Percentiles rank a stretch among this genome's conserved stretches.
phyloP scores from a whole-genome alignment of 2,113 vertebrate species.

The Scomber colias region DNA sequence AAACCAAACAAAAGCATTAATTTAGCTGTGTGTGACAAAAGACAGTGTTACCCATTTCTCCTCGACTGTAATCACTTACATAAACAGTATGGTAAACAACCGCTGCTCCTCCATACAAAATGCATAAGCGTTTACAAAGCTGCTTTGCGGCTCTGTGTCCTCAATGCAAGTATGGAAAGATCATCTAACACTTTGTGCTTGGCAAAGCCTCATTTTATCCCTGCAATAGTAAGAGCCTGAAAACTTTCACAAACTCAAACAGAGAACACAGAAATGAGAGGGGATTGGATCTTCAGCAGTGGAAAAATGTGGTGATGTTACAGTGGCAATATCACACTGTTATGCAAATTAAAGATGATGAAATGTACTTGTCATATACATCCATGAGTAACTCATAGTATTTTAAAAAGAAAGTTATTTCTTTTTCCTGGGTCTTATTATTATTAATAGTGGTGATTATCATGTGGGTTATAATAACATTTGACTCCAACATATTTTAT shows the following conservation, averaged over 20 bases:
- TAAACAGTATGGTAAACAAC: neutral
- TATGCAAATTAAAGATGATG: conserved; percentile 1
- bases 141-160: neutral
- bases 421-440: neutral
- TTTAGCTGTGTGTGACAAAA: neutral
- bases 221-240: neutral
- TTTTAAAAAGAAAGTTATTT: neutral
- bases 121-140: neutral
- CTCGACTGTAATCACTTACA: neutral
- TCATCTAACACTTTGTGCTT: neutral
- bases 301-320: conserved; percentile 4
- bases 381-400: neutral
- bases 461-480: neutral
- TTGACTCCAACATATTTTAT: neutral
- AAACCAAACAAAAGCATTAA: neutral
- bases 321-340: conserved; percentile 5
- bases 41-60: neutral
- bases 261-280: neutral
- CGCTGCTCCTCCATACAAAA: neutral
- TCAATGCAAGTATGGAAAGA: neutral
- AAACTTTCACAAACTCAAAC: neutral
- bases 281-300: neutral
- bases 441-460: neutral
- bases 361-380: neutral
- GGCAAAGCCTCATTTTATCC: conserved; percentile 5